phyloP scores from a whole-genome alignment of 2,888 invertebrate genomes.

The Blastobasis lacticolella region DNA sequence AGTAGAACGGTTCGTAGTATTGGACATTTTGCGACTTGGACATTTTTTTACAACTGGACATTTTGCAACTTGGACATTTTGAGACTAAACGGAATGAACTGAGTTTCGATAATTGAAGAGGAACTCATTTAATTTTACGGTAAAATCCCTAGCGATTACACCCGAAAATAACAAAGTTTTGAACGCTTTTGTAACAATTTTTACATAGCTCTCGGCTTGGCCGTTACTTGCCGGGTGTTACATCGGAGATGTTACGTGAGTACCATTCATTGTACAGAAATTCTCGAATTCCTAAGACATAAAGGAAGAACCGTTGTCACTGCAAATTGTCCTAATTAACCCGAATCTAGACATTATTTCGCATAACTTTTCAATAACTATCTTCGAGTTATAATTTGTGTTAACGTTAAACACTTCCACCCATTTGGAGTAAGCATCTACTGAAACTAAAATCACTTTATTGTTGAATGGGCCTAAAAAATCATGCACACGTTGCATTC shows the following conservation, averaged over 20 bases:
- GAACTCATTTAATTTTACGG: not conserved
- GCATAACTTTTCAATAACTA: constrained; percentile 8
- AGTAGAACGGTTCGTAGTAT: too few species aligned
- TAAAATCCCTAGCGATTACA: not conserved
- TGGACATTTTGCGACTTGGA: too few species aligned
- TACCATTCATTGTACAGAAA: constrained; percentile 10
- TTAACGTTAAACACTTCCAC: constrained; percentile 12
- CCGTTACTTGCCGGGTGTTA: constrained; percentile 15
- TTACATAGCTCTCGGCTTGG: constrained; percentile 15
- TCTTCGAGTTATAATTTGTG: not conserved
- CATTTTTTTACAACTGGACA: too few species aligned
- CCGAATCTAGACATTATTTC: constrained; percentile 3
- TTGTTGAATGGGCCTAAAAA: constrained; percentile 12
- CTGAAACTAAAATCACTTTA: constrained; percentile 8
- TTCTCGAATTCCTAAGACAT: constrained; percentile 8
- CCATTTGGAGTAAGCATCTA: constrained; percentile 17
- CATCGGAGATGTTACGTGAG: constrained; percentile 10
- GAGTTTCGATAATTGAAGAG: constrained; percentile 1
- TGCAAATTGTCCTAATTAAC: constrained; percentile 3
- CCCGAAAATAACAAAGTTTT: constrained; percentile 6
- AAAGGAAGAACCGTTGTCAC: constrained; percentile 12
- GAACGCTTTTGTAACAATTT: constrained; percentile 16
- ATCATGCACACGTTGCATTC: too few species aligned
- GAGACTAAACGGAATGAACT: too few species aligned
- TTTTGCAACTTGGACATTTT: too few species aligned